phyloP scores from a whole-genome alignment of 2,113 vertebrate species.

The Petrocephalus zakoni region DNA sequence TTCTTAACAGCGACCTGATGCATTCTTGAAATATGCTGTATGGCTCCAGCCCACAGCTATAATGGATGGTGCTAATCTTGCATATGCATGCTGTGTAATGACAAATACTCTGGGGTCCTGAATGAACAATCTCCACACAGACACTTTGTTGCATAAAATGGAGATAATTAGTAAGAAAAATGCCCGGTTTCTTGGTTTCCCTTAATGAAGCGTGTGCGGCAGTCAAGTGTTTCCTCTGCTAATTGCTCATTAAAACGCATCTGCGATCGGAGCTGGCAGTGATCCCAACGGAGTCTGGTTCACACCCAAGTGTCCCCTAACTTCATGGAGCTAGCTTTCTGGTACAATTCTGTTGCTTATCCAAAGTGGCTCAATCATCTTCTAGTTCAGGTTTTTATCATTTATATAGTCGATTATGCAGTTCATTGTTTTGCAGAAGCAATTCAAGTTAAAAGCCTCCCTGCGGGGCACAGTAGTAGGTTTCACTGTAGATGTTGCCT shows the following conservation, averaged over 20 bases:
- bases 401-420: neutral
- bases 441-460: neutral
- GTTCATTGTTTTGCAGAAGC: neutral
- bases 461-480: neutral
- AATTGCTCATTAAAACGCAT: constrained; percentile 10
- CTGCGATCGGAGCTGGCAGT: neutral
- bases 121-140: neutral
- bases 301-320: neutral
- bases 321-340: neutral
- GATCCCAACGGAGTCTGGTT: neutral
- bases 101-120: neutral
- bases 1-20: neutral
- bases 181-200: neutral
- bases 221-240: constrained; percentile 6
- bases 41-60: neutral
- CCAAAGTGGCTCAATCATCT: neutral
- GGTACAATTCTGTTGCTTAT: neutral
- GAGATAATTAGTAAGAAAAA: constrained; percentile 2
- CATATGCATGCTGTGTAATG: neutral
- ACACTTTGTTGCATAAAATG: constrained; percentile 6
- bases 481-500: neutral
- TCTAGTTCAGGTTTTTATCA: neutral
- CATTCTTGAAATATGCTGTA: neutral
- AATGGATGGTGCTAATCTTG: constrained; percentile 1
- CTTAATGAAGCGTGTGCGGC: neutral